phyloP scores from a whole-genome alignment of 2,797 vertebrate genomes.

The Silurus aristotelis region DNA sequence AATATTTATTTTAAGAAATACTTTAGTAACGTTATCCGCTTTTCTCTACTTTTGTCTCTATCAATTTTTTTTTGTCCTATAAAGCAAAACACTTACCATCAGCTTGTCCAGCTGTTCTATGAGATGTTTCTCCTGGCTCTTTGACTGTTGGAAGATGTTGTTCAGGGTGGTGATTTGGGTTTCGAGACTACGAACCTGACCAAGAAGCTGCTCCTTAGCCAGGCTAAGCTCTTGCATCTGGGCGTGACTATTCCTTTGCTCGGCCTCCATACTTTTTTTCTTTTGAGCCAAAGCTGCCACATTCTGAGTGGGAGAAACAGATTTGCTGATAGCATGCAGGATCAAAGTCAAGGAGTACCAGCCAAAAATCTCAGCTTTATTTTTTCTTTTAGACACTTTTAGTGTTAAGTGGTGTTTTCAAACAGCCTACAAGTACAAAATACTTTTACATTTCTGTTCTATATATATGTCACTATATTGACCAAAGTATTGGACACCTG shows the following conservation, averaged over 20 bases:
- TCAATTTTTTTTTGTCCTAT: not conserved
- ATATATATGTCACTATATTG: too few relatives aligned
- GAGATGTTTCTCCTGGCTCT: constrained; percentile 71
- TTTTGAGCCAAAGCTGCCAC: constrained; percentile 73
- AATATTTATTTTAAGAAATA: not conserved
- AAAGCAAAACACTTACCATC: constrained; percentile 70
- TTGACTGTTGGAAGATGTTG: constrained; percentile 71
- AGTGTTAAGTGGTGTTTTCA: not conserved
- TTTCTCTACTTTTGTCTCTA: not conserved
- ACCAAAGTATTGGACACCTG: too few relatives aligned
- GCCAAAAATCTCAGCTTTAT: not conserved
- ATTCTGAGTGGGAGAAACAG: constrained; percentile 67
- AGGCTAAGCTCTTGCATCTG: constrained; percentile 72
- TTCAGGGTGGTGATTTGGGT: constrained; percentile 73
- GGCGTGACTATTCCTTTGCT: constrained; percentile 63
- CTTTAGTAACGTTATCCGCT: not conserved
- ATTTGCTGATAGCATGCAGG: not conserved
- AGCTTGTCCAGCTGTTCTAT: constrained; percentile 74
- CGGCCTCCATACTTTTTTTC: constrained; percentile 72
- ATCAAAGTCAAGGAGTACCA: not conserved
- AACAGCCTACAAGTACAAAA: not conserved
- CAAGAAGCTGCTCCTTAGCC: constrained; percentile 78
- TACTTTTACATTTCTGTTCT: too few relatives aligned
- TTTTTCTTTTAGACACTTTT: not conserved
- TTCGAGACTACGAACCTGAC: constrained; percentile 73